Base-by-base conservation (phyloP, 30 jellyfish, hydroid and myxozoan genomes). In the Rhopilema esculentum region DNA sequence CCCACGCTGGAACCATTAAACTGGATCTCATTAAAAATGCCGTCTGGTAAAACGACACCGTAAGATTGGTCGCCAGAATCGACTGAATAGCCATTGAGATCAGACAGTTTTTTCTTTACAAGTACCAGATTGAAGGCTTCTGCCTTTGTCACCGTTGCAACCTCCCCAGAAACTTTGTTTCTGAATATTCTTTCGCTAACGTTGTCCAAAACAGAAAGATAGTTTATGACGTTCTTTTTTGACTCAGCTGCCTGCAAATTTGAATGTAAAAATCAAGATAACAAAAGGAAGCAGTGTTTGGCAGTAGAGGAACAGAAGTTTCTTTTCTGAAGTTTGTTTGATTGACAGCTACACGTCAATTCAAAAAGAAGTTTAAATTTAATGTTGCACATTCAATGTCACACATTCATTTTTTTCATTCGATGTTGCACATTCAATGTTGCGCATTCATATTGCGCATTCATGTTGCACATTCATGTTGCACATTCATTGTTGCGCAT, bases 91-190 rank as follows among this genome's bases (percentile, higher is more conserved):
- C 22, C 64, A 6, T 69, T 85, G 86, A 87, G 40, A 9, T 68
- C 17, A 25, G 61, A 24, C 29, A 66, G 72, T 32, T 29, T 30
- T 16, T 69, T 27, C 50, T 87, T 87, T 23, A 22, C 62, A 65
- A 87, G 72, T 8, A 85, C 85, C 30, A 78, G n/a, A 2, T 82
- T 68, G 31, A 76, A 87, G 25, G 87, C 20, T 28, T 50, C 57
- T 18, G 96, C 77, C 62, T 40, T 69, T 40, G 88, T 71, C 48
- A 87, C 87, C 57, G 66, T 76, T 22, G 91, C 28, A 0, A 26
- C n/a, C 73, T 87, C 96, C 8, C 96, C 96, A 50, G 84, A 83
- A 22, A 87, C 96, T 57, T 69, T 68, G 49, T 82, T 87, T 24
- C 21, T 69, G 27, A 70, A 40, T 23, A 87, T 30, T 48, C 64